phyloP scores from a whole-genome alignment of 2,113 vertebrate species.

The Sinocyclocheilus grahami region DNA sequence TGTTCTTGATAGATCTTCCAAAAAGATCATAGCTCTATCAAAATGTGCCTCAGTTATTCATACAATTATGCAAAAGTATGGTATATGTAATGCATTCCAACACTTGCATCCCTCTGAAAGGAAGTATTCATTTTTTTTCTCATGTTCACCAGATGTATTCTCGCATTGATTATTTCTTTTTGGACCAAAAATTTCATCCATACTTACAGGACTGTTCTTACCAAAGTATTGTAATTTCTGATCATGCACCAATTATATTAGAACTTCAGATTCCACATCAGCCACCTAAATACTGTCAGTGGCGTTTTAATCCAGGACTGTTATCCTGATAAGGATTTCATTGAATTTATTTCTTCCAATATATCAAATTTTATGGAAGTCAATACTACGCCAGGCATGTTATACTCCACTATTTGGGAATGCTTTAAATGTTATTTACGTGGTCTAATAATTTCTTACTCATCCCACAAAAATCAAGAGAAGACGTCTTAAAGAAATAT shows the following conservation, averaged over 20 bases:
- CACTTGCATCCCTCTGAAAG: not conserved
- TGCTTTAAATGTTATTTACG: not conserved
- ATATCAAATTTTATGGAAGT: not conserved
- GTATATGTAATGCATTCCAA: not conserved
- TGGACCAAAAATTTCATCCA: not conserved
- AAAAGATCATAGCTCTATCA: not conserved
- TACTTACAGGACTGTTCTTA: constrained; percentile 1
- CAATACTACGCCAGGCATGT: not conserved
- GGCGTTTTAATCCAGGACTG: not conserved
- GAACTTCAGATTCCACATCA: not conserved
- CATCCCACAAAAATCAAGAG: constrained; percentile 5
- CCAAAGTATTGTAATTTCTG: not conserved
- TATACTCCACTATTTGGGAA: not conserved
- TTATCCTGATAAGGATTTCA: not conserved
- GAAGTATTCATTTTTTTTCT: not conserved
- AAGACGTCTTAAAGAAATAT: not conserved
- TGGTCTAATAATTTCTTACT: constrained; percentile 19
- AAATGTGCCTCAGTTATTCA: constrained; percentile 1
- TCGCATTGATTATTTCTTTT: not conserved
- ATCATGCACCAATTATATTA: too few relatives aligned
- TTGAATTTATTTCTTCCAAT: not conserved
- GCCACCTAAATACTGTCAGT: not conserved
- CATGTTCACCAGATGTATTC: not conserved
- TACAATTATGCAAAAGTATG: not conserved
- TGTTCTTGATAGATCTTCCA: too few relatives aligned